Evolutionary conservation across 2,797 vertebrate genomes (phyloP).

Genomic region (Loriculus beryllinus): DNA sequence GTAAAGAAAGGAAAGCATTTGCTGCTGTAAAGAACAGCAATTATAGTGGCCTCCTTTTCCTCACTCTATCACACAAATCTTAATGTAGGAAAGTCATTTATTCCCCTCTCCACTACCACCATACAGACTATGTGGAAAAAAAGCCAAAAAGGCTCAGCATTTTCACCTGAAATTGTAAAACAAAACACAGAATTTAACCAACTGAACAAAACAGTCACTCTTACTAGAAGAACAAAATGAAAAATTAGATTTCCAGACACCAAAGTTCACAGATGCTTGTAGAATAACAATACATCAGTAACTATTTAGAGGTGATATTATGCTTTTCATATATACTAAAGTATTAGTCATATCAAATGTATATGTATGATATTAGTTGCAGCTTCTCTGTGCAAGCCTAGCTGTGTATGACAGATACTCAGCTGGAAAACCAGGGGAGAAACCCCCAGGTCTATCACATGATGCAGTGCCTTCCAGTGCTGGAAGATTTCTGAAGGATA

Average conservation of each 20-base stretch:
- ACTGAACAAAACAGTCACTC: background rate
- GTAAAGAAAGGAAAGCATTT: constrained; percentile 7
- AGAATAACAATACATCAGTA: background rate
- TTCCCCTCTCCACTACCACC: background rate
- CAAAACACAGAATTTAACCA: background rate
- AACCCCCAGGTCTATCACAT: background rate
- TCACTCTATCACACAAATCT: background rate
- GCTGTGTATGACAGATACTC: background rate
- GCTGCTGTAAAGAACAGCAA: background rate
- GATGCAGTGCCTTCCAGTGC: background rate
- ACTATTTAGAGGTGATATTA: background rate
- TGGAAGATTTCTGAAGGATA: background rate
- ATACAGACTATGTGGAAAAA: background rate
- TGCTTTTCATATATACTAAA: background rate
- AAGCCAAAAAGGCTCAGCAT: background rate
- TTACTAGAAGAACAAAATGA: background rate
- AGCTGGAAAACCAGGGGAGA: background rate
- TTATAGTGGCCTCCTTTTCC: background rate
- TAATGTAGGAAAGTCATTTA: background rate
- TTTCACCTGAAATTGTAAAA: background rate
- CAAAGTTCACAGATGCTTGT: background rate
- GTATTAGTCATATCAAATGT: background rate
- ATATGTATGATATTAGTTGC: background rate
- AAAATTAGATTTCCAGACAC: background rate
- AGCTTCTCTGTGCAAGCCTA: background rate